These are phyloP conservation scores for Sebastes kiyomatsui DNA, from an alignment of 2,797 vertebrate genomes.

Conservation along the genomic window DNA sequence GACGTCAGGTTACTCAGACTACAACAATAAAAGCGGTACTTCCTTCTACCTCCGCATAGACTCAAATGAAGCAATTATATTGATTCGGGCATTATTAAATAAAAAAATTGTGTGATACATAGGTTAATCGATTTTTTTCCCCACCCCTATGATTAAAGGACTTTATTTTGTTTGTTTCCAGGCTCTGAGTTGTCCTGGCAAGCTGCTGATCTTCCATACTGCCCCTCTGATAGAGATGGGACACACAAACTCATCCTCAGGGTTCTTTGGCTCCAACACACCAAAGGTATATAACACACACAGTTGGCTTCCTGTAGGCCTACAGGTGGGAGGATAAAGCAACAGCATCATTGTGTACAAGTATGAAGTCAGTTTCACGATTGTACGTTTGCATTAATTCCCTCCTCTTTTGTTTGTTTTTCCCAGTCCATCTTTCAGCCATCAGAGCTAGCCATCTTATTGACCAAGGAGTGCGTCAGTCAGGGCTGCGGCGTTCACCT, in stretches of 20 bases:
- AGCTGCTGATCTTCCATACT: conserved; percentile 83
- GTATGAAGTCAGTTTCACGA: background rate
- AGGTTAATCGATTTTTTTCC: rapidly evolving
- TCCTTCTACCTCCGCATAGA: too few relatives aligned
- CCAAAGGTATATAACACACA: conserved; percentile 68
- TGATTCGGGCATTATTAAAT: too few relatives aligned
- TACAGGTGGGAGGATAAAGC: background rate
- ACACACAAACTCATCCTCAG: conserved; percentile 62
- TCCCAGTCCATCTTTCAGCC: conserved; percentile 83
- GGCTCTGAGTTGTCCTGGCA: conserved; percentile 79
- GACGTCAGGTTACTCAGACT: too few relatives aligned
- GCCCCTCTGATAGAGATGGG: conserved; percentile 73
- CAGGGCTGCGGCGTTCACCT: conserved; percentile 84
- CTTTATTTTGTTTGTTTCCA: conserved; percentile 26
- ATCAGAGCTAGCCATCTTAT: conserved; percentile 65
- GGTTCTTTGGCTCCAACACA: conserved; percentile 80
- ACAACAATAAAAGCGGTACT: too few relatives aligned
- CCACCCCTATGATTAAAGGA: background rate
- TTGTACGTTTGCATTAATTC: background rate
- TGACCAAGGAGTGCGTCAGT: conserved; percentile 79
- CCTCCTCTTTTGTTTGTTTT: background rate
- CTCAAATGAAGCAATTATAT: too few relatives aligned
- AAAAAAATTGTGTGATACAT: too few relatives aligned
- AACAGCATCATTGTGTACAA: background rate
- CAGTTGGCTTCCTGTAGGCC: background rate